phyloP scores from a whole-genome alignment of 1,140 invertebrate species.

The Nilaparvata lugens region DNA sequence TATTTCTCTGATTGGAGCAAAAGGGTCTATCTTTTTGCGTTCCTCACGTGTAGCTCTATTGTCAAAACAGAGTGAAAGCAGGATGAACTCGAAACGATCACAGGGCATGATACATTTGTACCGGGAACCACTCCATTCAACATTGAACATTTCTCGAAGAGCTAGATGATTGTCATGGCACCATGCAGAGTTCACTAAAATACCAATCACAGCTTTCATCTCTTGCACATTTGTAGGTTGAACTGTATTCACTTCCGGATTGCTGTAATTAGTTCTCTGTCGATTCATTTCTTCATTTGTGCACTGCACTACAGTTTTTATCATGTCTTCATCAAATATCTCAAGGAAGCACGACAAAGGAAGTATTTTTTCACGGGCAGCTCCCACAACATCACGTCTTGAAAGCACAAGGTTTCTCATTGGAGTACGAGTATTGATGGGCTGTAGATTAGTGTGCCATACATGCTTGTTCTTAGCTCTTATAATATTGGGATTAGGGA shows the following conservation, averaged over 20 bases:
- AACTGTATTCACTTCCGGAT: conserved; percentile 1
- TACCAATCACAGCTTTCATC: conserved; percentile 10
- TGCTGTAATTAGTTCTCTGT: conserved; percentile 1
- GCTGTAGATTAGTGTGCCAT: no score
- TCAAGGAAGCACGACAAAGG: no score
- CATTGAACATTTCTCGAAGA: conserved; percentile 3
- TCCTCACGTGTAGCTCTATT: conserved; percentile 18
- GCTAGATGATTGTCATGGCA: conserved; percentile 10
- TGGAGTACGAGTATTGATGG: no score
- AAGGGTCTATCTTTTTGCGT: conserved; percentile 19
- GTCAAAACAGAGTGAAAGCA: conserved; percentile 19
- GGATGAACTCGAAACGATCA: conserved; percentile 20
- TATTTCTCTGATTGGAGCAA: conserved; percentile 21
- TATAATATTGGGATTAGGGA: no score
- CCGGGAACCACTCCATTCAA: conserved; percentile 14
- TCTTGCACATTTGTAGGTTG: conserved; percentile 6
- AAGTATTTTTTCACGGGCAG: no score
- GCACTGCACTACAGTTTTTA: not conserved
- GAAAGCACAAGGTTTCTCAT: no score
- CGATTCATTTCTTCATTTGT: conserved; percentile 9
- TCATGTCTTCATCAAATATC: no score
- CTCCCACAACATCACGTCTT: no score
- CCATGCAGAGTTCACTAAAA: conserved; percentile 6
- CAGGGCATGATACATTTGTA: conserved; percentile 19
- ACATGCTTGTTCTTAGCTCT: no score